Evolutionary conservation across 30 jellyfish, hydroid and myxozoan species (phyloP), one percentile per base, ranked within the genome.

Genomic region (Cassiopea andromeda): DNA sequence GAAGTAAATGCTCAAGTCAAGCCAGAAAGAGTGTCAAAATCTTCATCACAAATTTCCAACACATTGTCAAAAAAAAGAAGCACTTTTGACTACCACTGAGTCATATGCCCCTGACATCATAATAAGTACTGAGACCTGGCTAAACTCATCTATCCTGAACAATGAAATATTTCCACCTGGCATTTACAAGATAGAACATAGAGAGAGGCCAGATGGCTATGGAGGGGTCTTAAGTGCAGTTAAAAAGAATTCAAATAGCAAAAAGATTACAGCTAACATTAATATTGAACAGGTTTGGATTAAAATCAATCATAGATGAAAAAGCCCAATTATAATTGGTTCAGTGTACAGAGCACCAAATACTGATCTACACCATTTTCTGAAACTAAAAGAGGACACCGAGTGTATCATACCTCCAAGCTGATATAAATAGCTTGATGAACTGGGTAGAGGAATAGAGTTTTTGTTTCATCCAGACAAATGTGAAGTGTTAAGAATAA

Each of bases 211-310:
- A 9, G 89, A 78, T 78, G 87, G 87, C 10, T 48, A 78, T 78
- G 87, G 87, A 48, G 87, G 87, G 4, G 87, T 78, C 43, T 49
- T 59, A 50, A 78, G 46, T 45, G 73, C 75, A 48, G 57, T 78
- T 45, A 78, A 59, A 50, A 78, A 19, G 47, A 78, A 50, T 19
- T 49, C 49, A 6, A 50, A 48, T 50, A 50, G 76, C 87, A 14
- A 50, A 50, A 45, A n/a, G 48, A 44, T 77, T 16, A 50, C 48
- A 9, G 87, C 57, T 46, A 46, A 77, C 14, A 49, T 50, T 46
- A 75, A 77, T 47, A 77, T 75, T 77, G 87, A 77, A 77, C 87
- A 77, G 49, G 87, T 77, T 16, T 77, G 89, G 89, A 78, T 80
- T n/a, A 80, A 80, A 60, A 50, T 80, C 46, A 50, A 16, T 54